Conservation (phyloP, 2,113 vertebrate species). For the Percopsis transmontana region DNA sequence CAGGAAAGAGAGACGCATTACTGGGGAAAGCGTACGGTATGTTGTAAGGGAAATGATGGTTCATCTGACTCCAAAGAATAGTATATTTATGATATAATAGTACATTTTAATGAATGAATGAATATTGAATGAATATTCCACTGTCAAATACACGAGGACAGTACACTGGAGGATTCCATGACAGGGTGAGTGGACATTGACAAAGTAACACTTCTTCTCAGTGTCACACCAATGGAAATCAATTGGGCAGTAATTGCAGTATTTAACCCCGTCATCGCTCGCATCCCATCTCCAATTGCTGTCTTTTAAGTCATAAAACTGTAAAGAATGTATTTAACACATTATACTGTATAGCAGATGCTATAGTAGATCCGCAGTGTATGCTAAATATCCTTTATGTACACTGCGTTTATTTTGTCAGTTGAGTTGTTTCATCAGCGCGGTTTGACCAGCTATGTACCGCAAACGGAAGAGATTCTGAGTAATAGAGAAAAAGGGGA, state of each 20-base stretch:
- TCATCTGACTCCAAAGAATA: too few relatives aligned
- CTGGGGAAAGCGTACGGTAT: background rate
- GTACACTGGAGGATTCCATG: conserved; percentile 55
- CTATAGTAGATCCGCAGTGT: conserved; percentile 44
- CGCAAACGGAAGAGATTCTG: conserved; percentile 35
- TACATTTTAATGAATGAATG: conserved; percentile 3
- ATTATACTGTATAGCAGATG: background rate
- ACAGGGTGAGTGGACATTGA: conserved; percentile 72
- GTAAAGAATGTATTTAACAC: too few relatives aligned
- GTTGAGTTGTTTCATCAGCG: conserved; percentile 19
- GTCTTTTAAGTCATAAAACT: conserved; percentile 12
- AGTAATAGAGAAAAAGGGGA: conserved; percentile 31
- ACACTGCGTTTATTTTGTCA: background rate
- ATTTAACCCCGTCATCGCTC: conserved; percentile 65
- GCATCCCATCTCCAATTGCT: conserved; percentile 42
- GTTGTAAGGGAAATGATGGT: background rate
- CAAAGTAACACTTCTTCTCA: conserved; percentile 73
- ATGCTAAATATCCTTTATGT: conserved; percentile 4
- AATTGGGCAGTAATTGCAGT: conserved; percentile 74
- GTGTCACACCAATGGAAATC: conserved; percentile 75
- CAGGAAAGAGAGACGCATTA: too few relatives aligned
- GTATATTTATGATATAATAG: too few relatives aligned
- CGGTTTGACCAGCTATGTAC: conserved; percentile 35
- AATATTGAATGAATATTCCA: conserved; percentile 28
- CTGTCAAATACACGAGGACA: too few relatives aligned